These are phyloP conservation scores for Rhinolophus sinicus DNA, from an alignment of 2,113 vertebrate genomes.

Conservation along the genomic window DNA sequence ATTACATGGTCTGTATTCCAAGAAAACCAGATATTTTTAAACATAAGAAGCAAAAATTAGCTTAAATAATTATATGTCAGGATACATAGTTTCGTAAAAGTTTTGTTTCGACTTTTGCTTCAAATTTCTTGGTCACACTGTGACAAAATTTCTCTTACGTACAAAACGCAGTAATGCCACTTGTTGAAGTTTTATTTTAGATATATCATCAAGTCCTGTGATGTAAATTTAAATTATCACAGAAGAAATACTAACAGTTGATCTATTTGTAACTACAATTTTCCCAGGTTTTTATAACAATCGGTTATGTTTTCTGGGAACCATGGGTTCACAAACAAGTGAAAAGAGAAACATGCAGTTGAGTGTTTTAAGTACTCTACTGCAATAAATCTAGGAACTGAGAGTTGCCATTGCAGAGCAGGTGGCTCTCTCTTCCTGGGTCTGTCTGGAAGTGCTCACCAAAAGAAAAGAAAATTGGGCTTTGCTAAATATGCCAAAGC, in stretches of 20 bases:
- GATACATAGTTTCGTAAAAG: conserved; percentile 40
- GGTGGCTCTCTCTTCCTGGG: not conserved
- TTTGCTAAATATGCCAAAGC: not conserved
- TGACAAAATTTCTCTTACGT: not conserved
- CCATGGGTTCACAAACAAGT: not conserved
- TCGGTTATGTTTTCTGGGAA: accelerated
- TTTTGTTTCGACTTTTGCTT: conserved; percentile 52
- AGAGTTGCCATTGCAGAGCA: not conserved
- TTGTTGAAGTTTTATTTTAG: not conserved
- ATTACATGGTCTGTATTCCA: conserved; percentile 69
- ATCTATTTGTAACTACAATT: not conserved
- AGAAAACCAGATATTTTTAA: conserved; percentile 79
- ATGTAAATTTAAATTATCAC: not conserved
- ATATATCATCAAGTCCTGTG: not conserved
- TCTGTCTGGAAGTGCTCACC: not conserved
- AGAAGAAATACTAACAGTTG: not conserved
- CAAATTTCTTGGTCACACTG: conserved; percentile 5
- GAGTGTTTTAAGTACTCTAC: not conserved
- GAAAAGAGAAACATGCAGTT: not conserved
- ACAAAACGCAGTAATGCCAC: not conserved
- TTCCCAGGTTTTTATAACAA: not conserved
- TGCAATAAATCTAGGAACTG: not conserved
- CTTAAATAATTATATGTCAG: conserved; percentile 74
- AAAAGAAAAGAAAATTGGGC: not conserved
- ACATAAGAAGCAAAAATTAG: conserved; percentile 72